Evolutionary conservation across 2,888 invertebrate genomes (phyloP).

Genomic region (Caradrina clavipalpis): DNA sequence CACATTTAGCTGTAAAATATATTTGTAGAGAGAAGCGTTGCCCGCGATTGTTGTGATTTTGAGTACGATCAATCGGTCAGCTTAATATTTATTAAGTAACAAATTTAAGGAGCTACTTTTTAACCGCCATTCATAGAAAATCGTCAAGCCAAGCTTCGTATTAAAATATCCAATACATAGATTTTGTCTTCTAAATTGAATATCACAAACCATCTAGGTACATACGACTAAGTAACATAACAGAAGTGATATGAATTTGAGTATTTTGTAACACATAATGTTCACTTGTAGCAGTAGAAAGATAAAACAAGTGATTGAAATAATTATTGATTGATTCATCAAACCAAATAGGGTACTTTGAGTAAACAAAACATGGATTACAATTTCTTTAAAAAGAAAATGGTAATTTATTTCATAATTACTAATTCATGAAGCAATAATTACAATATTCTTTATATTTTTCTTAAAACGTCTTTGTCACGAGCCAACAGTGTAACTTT

Average conservation of each 20-base stretch:
- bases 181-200: slow-evolving; percentile 58
- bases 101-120: slow-evolving; percentile 25
- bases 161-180: slow-evolving; percentile 52
- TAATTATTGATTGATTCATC: slow-evolving; percentile 17
- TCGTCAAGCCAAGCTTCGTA: slow-evolving; percentile 51
- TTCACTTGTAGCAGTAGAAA: slow-evolving; percentile 30
- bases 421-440: slow-evolving; percentile 55
- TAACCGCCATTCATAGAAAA: slow-evolving; percentile 35
- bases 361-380: slow-evolving; percentile 48
- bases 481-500: slow-evolving; percentile 56
- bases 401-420: slow-evolving; percentile 64
- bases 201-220: slow-evolving; percentile 60
- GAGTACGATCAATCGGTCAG: slow-evolving; percentile 19
- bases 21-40: slow-evolving; percentile 13
- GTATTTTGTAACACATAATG: slow-evolving; percentile 36
- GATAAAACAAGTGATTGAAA: slow-evolving; percentile 13
- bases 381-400: slow-evolving; percentile 54
- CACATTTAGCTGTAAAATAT: slow-evolving; percentile 4
- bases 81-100: slow-evolving; percentile 14
- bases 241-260: slow-evolving; percentile 56
- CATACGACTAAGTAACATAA: slow-evolving; percentile 49
- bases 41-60: slow-evolving; percentile 16
- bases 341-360: slow-evolving; percentile 42
- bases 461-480: slow-evolving; percentile 46
- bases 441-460: slow-evolving; percentile 50